phyloP scores from a whole-genome alignment of 1,140 invertebrate genomes.

The Stegodyphus mimosarum region DNA sequence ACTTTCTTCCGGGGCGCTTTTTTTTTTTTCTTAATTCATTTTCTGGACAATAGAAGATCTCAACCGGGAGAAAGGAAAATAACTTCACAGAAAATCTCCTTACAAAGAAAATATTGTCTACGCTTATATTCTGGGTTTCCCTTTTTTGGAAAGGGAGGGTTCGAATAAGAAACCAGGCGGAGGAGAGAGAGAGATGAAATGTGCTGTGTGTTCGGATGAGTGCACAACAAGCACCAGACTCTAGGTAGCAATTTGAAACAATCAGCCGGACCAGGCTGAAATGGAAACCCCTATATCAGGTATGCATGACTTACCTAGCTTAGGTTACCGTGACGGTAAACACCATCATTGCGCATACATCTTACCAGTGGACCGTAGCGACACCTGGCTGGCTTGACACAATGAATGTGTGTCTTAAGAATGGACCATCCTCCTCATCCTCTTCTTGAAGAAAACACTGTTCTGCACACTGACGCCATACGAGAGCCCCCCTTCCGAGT shows the following conservation, averaged over 20 bases:
- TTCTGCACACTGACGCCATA: no score
- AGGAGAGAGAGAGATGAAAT: neutral
- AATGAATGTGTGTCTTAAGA: no score
- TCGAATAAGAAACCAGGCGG: neutral
- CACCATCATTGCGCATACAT: conserved; percentile 53
- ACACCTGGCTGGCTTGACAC: conserved; percentile 56
- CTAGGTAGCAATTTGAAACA: conserved; percentile 61
- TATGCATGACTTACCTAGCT: conserved; percentile 56
- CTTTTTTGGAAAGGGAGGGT: no score
- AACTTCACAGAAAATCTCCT: neutral
- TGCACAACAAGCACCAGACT: conserved; percentile 53
- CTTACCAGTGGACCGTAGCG: conserved; percentile 46
- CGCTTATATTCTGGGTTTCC: neutral
- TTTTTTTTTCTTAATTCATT: no score
- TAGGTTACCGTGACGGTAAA: conserved; percentile 57
- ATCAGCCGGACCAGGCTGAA: conserved; percentile 53
- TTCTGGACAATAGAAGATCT: no score
- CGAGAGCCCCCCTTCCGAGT: no score
- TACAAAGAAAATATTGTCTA: neutral
- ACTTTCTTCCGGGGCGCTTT: no score
- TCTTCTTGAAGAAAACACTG: neutral
- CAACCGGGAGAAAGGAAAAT: no score
- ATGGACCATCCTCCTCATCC: neutral
- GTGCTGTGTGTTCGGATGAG: conserved; percentile 20
- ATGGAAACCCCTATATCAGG: conserved; percentile 55